Evolutionary conservation across 2,888 invertebrate genomes (phyloP).

Genomic region (Gari tellinella): DNA sequence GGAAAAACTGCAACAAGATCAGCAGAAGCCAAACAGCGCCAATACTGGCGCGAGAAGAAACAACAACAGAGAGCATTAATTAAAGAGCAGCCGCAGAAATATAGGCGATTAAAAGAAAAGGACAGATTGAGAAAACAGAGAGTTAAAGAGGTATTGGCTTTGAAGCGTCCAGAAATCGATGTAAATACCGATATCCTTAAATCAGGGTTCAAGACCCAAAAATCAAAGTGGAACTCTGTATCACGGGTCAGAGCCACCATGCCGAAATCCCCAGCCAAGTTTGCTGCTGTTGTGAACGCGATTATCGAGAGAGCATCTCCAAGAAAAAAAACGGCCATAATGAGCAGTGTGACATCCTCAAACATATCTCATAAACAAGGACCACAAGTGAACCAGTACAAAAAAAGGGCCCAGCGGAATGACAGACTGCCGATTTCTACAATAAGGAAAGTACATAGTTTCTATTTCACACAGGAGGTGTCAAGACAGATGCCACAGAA

Average conservation of each 20-base stretch:
- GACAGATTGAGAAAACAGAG: slow-evolving; percentile 39
- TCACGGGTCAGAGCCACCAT: slow-evolving; percentile 35
- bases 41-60: slow-evolving; percentile 41
- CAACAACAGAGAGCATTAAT: slow-evolving; percentile 33
- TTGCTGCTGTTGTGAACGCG: slow-evolving; percentile 33
- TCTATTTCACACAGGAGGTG: slow-evolving; percentile 32
- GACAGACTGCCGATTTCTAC: slow-evolving; percentile 31
- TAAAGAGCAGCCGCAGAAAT: slow-evolving; percentile 42
- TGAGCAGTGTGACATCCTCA: no score
- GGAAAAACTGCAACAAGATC: slow-evolving; percentile 39
- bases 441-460: slow-evolving; percentile 21
- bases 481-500: slow-evolving; percentile 35
- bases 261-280: slow-evolving; percentile 44
- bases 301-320: slow-evolving; percentile 34
- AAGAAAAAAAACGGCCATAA: slow-evolving; percentile 38
- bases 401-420: no score
- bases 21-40: slow-evolving; percentile 24
- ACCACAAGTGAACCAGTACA: no score
- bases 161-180: no score
- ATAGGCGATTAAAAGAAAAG: slow-evolving; percentile 44
- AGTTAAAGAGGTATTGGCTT: slow-evolving; percentile 30
- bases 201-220: slow-evolving; percentile 37
- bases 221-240: slow-evolving; percentile 36
- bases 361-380: no score
- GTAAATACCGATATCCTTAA: no score